Conservation (phyloP, 1,140 invertebrate species). For the Coenobita brevimanus region DNA sequence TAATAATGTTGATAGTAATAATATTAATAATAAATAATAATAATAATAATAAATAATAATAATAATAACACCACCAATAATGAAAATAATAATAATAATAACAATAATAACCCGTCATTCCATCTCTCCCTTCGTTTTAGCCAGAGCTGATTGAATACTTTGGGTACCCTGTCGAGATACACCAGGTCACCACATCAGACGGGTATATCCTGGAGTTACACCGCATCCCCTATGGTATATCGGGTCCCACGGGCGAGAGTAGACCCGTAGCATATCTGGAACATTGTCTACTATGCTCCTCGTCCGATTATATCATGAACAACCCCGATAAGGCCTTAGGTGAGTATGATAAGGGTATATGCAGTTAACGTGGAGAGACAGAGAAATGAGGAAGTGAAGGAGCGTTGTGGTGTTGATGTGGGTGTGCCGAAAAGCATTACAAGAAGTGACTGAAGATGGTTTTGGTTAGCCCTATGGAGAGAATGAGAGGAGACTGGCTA, state of each 20-base stretch:
- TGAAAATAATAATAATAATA: no score
- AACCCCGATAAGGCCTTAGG: conserved; percentile 80
- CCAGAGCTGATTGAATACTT: conserved; percentile 49
- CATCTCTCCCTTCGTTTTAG: background rate
- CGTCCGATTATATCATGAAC: conserved; percentile 83
- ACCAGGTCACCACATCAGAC: conserved; percentile 42
- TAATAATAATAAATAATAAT: background rate
- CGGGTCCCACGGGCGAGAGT: background rate
- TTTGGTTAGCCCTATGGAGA: background rate
- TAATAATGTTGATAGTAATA: background rate
- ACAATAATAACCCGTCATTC: no score
- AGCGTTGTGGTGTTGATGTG: no score
- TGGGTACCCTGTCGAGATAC: conserved; percentile 52
- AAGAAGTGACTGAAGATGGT: background rate
- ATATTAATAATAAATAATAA: background rate
- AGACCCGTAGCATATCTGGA: conserved; percentile 79
- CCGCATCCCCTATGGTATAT: conserved; percentile 29
- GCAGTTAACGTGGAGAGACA: no score
- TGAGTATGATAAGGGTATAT: conserved; percentile 69
- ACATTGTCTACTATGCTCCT: conserved; percentile 85
- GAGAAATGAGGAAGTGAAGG: no score
- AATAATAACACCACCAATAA: no score
- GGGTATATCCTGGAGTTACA: conserved; percentile 55
- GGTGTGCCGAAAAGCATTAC: background rate
- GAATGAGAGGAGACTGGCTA: no score